A percentile compares a stretch with the other conserved stretches of the same genome.
Conservation (phyloP, 1,140 invertebrate genomes). For the Heliothis virescens region DNA sequence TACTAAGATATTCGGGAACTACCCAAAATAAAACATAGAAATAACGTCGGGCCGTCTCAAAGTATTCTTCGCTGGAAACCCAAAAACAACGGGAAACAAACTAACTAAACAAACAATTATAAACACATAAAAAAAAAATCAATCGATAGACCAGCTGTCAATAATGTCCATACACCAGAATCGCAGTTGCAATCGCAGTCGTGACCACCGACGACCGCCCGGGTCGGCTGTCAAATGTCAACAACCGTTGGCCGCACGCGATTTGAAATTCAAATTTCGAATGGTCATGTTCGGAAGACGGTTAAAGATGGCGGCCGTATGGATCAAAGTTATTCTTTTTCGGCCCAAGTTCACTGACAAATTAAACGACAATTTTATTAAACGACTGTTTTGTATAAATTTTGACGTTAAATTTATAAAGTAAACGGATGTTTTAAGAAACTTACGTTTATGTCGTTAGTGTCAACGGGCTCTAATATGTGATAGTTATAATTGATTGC, state of each 20-base stretch:
- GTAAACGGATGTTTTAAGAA: no score
- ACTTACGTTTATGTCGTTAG: no score
- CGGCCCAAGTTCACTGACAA: no score
- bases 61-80: no score
- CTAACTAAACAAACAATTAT: background rate
- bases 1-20: no score
- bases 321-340: background rate
- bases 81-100: no score
- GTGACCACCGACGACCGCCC: constrained; percentile 41
- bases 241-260: constrained; percentile 55
- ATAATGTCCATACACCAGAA: constrained; percentile 12
- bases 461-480: background rate
- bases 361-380: no score
- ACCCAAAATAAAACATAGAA: no score
- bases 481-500: background rate
- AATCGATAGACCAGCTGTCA: constrained; percentile 24
- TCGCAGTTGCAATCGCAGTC: constrained; percentile 15
- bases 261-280: constrained; percentile 61
- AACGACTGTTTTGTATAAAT: no score
- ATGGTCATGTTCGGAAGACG: constrained; percentile 28
- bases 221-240: constrained; percentile 62
- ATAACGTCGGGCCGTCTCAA: no score
- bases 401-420: no score
- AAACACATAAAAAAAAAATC: background rate
- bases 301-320: constrained; percentile 6